These are phyloP conservation scores for Toxotes jaculatrix DNA, from an alignment of 2,113 vertebrate species.

Conservation along the genomic window DNA sequence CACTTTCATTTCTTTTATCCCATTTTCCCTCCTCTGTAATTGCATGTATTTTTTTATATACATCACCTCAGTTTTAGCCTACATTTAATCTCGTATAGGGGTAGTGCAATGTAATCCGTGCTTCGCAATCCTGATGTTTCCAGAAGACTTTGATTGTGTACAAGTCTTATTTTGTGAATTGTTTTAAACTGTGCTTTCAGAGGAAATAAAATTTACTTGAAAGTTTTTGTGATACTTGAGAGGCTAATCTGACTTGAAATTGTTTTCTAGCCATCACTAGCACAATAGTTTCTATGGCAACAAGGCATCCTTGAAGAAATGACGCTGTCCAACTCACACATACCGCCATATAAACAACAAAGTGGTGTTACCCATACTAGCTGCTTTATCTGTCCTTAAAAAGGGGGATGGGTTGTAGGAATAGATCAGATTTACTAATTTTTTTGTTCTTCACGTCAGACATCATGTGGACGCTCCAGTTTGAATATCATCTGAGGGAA, in stretches of 20 bases:
- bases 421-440: not conserved
- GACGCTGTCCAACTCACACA: slow-evolving; percentile 37
- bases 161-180: not conserved
- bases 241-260: not conserved
- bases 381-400: not conserved
- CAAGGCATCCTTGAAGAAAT: slow-evolving; percentile 53
- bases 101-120: not conserved
- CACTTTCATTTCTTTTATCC: not conserved
- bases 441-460: not conserved
- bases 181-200: not conserved
- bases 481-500: too few relatives aligned
- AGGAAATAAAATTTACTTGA: not conserved
- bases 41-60: too few relatives aligned
- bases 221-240: not conserved
- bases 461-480: too few relatives aligned
- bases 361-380: not conserved
- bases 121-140: not conserved
- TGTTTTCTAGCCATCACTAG: slow-evolving; percentile 37
- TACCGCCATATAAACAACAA: not conserved
- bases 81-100: not conserved
- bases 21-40: not conserved
- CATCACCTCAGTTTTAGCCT: not conserved
- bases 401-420: not conserved
- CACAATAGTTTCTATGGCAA: slow-evolving; percentile 72
- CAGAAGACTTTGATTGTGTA: not conserved